phyloP scores from a whole-genome alignment of 2,888 invertebrate genomes.

The Drosophila maculinotata region DNA sequence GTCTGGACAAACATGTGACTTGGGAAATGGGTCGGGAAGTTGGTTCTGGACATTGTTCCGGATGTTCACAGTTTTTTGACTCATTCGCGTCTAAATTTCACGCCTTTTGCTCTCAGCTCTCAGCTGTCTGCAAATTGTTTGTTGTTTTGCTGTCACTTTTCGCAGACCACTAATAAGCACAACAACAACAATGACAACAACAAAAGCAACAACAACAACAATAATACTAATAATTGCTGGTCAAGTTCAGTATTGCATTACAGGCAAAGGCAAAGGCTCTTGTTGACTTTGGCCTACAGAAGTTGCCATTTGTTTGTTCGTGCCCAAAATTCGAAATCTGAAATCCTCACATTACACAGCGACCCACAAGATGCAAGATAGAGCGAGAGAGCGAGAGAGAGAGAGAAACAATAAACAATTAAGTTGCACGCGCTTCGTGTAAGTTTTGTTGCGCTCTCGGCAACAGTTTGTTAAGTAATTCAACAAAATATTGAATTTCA shows the following conservation, averaged over 20 bases:
- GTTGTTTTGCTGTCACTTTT: conserved; percentile 71
- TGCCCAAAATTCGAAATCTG: conserved; percentile 30
- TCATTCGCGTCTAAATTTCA: conserved; percentile 37
- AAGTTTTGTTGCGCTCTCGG: conserved; percentile 16
- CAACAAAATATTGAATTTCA: conserved; percentile 54
- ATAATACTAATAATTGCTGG: conserved; percentile 9
- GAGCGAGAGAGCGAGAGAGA: neutral
- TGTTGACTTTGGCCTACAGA: conserved; percentile 55
- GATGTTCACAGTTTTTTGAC: conserved; percentile 11
- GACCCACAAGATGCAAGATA: conserved; percentile 19
- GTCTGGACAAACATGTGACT: conserved; percentile 14
- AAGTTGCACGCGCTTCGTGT: conserved; percentile 45
- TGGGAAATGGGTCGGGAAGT: neutral
- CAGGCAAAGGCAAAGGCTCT: conserved; percentile 7
- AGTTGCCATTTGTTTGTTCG: conserved; percentile 42
- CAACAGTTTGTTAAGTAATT: conserved; percentile 35
- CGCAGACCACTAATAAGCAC: conserved; percentile 35
- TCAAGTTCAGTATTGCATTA: conserved; percentile 49
- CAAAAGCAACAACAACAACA: conserved; percentile 13
- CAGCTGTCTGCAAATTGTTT: conserved; percentile 59
- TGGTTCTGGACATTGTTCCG: neutral
- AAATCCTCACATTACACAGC: conserved; percentile 53
- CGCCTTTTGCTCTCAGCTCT: conserved; percentile 47
- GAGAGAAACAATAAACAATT: conserved; percentile 42
- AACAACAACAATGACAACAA: conserved; percentile 7